These are phyloP conservation scores for Harpagoxenus sublaevis DNA, from an alignment of 2,888 invertebrate genomes.

Conservation along the genomic window DNA sequence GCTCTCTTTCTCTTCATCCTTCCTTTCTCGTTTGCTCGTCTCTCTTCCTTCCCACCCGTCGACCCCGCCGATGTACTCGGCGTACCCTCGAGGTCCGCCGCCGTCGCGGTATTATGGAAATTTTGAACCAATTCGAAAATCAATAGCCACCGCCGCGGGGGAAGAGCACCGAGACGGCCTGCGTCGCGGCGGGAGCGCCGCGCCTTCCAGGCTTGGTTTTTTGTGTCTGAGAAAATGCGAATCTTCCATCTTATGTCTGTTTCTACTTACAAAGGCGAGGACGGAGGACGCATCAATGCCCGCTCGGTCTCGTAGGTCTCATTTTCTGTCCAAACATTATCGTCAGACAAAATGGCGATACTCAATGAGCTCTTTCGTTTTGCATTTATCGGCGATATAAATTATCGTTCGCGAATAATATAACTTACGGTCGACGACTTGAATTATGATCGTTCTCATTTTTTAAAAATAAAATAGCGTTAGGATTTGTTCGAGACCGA, in stretches of 20 bases:
- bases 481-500: background rate
- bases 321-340: background rate
- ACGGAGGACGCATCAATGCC: background rate
- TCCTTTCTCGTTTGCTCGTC: slow-evolving; percentile 23
- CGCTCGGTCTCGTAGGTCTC: background rate
- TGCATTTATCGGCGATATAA: background rate
- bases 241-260: slow-evolving; percentile 1
- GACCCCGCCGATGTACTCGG: slow-evolving; percentile 58
- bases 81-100: slow-evolving; percentile 65
- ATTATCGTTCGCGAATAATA: background rate
- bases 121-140: slow-evolving; percentile 86
- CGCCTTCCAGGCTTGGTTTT: slow-evolving; percentile 35
- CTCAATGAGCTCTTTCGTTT: background rate
- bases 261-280: background rate
- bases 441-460: background rate
- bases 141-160: slow-evolving; percentile 80
- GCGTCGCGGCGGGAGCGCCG: slow-evolving; percentile 67
- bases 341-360: background rate
- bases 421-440: background rate
- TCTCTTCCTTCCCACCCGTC: slow-evolving; percentile 49
- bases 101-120: slow-evolving; percentile 84
- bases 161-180: slow-evolving; percentile 74
- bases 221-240: slow-evolving; percentile 48
- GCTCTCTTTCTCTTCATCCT: slow-evolving; percentile 43
- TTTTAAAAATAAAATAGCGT: background rate